Evolutionary conservation across 2,113 vertebrate species (phyloP).

Genomic region (Cepphus grylle): DNA sequence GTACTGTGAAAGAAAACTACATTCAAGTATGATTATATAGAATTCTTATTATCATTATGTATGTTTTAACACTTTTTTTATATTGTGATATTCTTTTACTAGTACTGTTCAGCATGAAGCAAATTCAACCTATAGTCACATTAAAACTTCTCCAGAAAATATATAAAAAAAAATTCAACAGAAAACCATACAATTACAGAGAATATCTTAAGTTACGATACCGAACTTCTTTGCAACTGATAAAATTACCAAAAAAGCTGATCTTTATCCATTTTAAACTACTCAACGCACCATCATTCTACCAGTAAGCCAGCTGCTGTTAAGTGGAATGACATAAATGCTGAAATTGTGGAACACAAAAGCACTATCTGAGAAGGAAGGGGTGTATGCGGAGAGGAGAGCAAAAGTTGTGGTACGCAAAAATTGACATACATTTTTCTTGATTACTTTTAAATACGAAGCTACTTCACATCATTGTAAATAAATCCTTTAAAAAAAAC

Average conservation of each 20-base stretch:
- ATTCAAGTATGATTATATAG: not conserved
- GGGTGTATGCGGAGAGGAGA: fast-evolving
- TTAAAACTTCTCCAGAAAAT: not conserved
- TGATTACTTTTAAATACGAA: not conserved
- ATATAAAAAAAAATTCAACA: not conserved
- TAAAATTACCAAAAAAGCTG: not conserved
- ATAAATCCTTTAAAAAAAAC: not conserved
- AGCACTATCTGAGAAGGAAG: not conserved
- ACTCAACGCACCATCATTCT: not conserved
- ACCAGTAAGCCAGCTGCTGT: not conserved
- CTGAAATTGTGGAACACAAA: not conserved
- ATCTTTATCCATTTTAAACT: not conserved
- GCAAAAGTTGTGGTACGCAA: not conserved
- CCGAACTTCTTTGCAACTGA: not conserved
- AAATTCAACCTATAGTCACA: not conserved
- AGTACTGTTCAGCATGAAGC: not conserved
- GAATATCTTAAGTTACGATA: not conserved
- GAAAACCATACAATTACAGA: not conserved
- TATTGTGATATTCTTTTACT: not conserved
- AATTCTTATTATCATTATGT: not conserved
- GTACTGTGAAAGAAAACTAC: not conserved
- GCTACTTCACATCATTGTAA: not conserved
- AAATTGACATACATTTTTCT: not conserved
- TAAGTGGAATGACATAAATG: not conserved
- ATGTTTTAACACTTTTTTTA: not conserved